Evolutionary conservation across 2,888 invertebrate genomes (phyloP).

Genomic region (Suillia variegata): DNA sequence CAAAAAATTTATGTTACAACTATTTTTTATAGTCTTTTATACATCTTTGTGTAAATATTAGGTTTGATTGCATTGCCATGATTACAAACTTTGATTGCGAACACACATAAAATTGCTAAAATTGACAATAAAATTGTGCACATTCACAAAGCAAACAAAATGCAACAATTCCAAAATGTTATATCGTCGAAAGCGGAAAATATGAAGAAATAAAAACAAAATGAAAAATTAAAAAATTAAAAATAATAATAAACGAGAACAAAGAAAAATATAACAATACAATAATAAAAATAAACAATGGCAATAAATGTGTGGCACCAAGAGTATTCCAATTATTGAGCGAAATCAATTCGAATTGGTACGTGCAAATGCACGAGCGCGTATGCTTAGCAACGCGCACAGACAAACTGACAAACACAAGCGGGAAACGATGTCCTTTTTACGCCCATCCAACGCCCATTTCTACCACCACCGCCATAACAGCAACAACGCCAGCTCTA

Average conservation of each 20-base stretch:
- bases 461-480: no score
- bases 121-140: not conserved
- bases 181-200: conserved; percentile 13
- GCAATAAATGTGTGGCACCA: conserved; percentile 29
- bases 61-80: conserved; percentile 32
- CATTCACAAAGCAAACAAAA: not conserved
- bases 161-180: conserved; percentile 20
- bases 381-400: not conserved
- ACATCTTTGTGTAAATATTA: no score
- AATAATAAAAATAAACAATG: conserved; percentile 17
- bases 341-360: conserved; percentile 28
- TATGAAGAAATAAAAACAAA: conserved; percentile 6
- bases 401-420: no score
- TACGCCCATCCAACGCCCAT: no score
- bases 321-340: conserved; percentile 33
- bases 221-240: not conserved
- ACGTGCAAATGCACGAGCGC: conserved; percentile 9
- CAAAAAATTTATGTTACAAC: no score
- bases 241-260: not conserved
- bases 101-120: conserved; percentile 11
- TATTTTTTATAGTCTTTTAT: no score
- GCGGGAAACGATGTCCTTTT: no score
- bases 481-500: not conserved
- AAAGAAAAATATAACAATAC: not conserved
- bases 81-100: conserved; percentile 33